A percentile compares a stretch with the other conserved stretches of the same genome.
phyloP scores from a whole-genome alignment of 1,140 invertebrate species.

The Drosophila insularis region DNA sequence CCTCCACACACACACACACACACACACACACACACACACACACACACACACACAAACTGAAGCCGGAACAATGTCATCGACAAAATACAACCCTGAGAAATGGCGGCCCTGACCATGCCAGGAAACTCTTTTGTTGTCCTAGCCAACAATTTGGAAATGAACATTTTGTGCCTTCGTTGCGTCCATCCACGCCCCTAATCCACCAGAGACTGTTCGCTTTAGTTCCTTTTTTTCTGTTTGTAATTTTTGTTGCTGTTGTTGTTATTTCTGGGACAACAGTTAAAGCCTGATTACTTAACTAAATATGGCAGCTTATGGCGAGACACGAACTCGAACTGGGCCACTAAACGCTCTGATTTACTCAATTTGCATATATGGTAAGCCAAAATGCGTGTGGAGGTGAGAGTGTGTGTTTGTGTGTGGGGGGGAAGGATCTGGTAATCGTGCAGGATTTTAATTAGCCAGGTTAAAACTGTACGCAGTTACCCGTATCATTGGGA shows the following conservation, averaged over 20 bases:
- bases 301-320: constrained; percentile 60
- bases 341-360: constrained; percentile 56
- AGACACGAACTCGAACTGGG: constrained; percentile 45
- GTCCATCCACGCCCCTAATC: constrained; percentile 4
- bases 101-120: constrained; percentile 17
- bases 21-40: constrained; percentile 1
- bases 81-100: constrained; percentile 40
- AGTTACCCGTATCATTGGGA: constrained; percentile 30
- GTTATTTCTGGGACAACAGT: neutral
- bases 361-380: constrained; percentile 36
- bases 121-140: constrained; percentile 59
- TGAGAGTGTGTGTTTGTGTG: neutral
- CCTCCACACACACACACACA: constrained; percentile 7
- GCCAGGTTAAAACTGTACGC: constrained; percentile 22
- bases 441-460: constrained; percentile 48
- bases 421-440: neutral
- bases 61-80: constrained; percentile 53
- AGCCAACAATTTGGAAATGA: constrained; percentile 46
- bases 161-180: constrained; percentile 36
- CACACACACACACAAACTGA: constrained; percentile 11
- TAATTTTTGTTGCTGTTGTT: neutral
- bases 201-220: neutral
- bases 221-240: neutral
- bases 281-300: constrained; percentile 63
- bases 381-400: neutral